phyloP scores from a whole-genome alignment of 2,797 vertebrate species.

The Pampus argenteus region DNA sequence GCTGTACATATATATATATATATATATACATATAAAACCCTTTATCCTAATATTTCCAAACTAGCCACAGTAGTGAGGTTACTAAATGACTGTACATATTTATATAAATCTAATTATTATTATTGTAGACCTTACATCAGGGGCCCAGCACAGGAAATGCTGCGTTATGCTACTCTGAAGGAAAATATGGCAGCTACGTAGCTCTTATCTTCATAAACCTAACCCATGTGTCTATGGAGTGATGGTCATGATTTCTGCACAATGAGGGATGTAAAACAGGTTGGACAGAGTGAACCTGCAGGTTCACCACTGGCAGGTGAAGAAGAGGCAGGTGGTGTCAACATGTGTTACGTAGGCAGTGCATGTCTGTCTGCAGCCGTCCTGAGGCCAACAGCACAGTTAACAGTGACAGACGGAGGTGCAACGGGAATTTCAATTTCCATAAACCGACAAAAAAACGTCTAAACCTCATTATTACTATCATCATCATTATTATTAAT shows the following conservation, averaged over 20 bases:
- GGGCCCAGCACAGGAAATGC: not conserved
- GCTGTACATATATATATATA: too few species aligned
- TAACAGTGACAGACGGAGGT: not conserved
- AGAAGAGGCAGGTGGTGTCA: not conserved
- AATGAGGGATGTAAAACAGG: not conserved
- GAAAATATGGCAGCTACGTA: not conserved
- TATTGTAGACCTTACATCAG: not conserved
- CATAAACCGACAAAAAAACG: not conserved
- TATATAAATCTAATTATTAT: not conserved
- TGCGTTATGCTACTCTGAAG: not conserved
- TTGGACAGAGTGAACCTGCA: not conserved
- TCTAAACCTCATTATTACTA: not conserved
- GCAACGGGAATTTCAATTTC: not conserved
- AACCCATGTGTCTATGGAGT: not conserved
- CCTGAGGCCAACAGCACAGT: not conserved
- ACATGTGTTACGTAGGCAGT: not conserved
- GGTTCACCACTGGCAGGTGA: not conserved
- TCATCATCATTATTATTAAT: not conserved
- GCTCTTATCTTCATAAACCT: not conserved
- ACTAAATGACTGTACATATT: not conserved
- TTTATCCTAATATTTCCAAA: constrained; percentile 1
- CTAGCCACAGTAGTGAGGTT: not conserved
- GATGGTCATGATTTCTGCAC: not conserved
- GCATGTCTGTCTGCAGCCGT: not conserved
- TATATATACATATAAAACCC: too few species aligned